Evolutionary conservation across 2,797 vertebrate species (phyloP).

Genomic region (Emydoidea blandingii): DNA sequence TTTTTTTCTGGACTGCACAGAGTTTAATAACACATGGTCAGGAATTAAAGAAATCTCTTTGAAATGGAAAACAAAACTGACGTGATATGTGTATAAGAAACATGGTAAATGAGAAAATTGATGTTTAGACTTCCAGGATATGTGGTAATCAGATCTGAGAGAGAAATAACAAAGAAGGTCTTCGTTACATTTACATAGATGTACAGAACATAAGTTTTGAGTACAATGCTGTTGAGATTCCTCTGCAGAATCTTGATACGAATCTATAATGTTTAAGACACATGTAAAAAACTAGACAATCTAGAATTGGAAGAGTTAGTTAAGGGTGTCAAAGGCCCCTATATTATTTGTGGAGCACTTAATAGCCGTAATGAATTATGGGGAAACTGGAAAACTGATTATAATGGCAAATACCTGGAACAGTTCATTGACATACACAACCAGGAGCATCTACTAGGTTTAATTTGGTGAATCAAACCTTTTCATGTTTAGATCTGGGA

Average conservation of each 20-base stretch:
- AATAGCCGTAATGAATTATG: background rate
- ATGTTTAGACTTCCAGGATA: background rate
- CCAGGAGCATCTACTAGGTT: background rate
- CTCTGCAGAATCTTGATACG: background rate
- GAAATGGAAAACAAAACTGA: background rate
- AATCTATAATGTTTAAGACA: background rate
- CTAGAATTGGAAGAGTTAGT: background rate
- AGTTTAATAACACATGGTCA: background rate
- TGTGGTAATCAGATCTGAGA: background rate
- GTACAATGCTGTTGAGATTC: background rate
- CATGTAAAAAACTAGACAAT: background rate
- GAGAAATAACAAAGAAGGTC: background rate
- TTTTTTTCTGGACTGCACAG: background rate
- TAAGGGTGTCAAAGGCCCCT: background rate
- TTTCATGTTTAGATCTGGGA: background rate
- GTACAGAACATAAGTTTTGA: background rate
- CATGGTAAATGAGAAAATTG: background rate
- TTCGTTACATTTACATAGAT: background rate
- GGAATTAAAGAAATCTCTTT: background rate
- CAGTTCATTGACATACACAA: background rate
- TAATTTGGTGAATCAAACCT: background rate
- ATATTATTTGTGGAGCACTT: background rate
- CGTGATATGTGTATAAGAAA: background rate
- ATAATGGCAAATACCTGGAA: background rate
- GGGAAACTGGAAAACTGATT: background rate